These are phyloP conservation scores for Anguilla pacifica DNA, from an alignment of 2,797 vertebrate genomes.

Conservation along the genomic window DNA sequence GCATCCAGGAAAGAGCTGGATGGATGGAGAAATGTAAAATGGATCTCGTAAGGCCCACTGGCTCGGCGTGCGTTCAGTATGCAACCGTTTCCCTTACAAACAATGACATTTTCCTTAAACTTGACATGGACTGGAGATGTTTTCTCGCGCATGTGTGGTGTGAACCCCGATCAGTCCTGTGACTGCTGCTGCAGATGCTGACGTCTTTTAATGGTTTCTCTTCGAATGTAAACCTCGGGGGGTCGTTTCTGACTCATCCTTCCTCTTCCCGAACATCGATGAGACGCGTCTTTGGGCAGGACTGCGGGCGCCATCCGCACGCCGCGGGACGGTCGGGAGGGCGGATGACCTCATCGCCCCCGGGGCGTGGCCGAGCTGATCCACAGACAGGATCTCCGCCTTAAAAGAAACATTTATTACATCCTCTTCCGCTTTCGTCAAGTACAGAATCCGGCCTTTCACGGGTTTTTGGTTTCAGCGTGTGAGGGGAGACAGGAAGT, in stretches of 20 bases:
- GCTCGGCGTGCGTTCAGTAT: neutral
- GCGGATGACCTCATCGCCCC: too few relatives aligned
- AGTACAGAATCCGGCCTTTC: constrained; percentile 56
- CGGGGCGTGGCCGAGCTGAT: constrained; percentile 41
- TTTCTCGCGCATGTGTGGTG: neutral
- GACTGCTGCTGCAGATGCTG: neutral
- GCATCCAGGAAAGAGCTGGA: neutral
- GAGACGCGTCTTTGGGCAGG: constrained; percentile 12
- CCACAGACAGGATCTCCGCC: neutral
- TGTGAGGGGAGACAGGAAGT: constrained; percentile 55
- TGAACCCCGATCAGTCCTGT: neutral
- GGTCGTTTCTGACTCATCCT: constrained; percentile 21
- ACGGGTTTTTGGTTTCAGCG: constrained; percentile 62
- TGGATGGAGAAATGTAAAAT: neutral
- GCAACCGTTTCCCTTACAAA: neutral
- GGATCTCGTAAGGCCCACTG: neutral
- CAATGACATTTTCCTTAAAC: neutral
- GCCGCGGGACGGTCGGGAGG: constrained; percentile 56
- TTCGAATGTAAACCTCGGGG: constrained; percentile 11
- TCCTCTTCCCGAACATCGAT: constrained; percentile 8
- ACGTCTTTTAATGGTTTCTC: neutral
- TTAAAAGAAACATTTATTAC: neutral
- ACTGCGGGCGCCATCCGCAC: constrained; percentile 53
- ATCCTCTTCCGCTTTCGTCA: neutral
- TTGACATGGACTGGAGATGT: neutral